Evolutionary conservation across 1,140 invertebrate species (phyloP).

Genomic region (Cryptotermes secundus): DNA sequence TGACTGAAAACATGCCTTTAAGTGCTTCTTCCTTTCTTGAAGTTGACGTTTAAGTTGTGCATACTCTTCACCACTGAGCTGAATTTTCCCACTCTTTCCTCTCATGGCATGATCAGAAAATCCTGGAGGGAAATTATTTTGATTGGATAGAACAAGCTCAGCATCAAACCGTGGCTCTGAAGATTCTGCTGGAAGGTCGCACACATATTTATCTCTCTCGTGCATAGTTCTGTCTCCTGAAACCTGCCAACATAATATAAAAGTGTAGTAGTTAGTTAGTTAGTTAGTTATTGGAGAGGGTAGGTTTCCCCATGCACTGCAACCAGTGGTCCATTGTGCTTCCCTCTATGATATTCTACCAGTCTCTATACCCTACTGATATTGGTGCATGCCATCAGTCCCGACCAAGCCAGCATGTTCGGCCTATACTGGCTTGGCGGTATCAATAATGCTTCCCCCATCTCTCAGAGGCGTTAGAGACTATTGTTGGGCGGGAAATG

Average conservation of each 20-base stretch:
- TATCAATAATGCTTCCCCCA: too few species aligned
- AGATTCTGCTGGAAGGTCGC: neutral
- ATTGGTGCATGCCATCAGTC: too few species aligned
- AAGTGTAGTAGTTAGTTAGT: too few species aligned
- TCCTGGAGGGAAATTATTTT: neutral
- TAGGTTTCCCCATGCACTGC: too few species aligned
- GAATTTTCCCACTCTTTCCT: neutral
- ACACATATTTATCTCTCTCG: neutral
- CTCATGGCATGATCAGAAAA: neutral
- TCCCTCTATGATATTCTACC: too few species aligned
- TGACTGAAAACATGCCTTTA: neutral
- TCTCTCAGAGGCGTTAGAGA: too few species aligned
- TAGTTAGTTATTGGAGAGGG: too few species aligned
- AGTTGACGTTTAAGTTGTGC: conserved; percentile 39
- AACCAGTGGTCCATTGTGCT: too few species aligned
- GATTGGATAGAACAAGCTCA: neutral
- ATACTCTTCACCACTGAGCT: conserved; percentile 36
- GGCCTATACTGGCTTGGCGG: too few species aligned
- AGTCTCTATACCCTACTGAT: too few species aligned
- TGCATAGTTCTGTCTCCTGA: neutral
- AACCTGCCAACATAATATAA: neutral
- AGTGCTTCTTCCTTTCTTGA: conserved; percentile 39
- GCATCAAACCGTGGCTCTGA: neutral
- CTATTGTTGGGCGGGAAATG: too few species aligned
- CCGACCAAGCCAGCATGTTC: too few species aligned